These are phyloP conservation scores for Acleris laterana DNA, from an alignment of 2,888 invertebrate species.

Conservation along the genomic window DNA sequence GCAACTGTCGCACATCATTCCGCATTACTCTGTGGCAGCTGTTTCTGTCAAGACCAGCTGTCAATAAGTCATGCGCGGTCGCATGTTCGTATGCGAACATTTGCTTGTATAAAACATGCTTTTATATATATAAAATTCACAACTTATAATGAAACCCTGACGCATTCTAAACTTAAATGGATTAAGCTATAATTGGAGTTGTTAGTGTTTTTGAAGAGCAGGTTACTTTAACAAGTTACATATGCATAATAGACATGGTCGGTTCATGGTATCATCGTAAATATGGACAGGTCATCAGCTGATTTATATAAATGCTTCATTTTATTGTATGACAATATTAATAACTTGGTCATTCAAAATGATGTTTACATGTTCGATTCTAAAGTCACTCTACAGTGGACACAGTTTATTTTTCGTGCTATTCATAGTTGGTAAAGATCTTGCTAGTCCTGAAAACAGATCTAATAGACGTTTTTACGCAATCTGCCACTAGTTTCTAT, in stretches of 20 bases:
- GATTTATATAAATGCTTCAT: constrained; percentile 49
- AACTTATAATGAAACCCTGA: no score
- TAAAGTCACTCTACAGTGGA: no score
- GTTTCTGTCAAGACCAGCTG: constrained; percentile 53
- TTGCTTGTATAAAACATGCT: constrained; percentile 11
- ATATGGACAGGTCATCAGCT: constrained; percentile 41
- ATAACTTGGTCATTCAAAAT: constrained; percentile 38
- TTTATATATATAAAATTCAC: no score
- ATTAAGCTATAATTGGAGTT: no score
- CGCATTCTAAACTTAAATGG: no score
- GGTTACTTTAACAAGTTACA: not conserved
- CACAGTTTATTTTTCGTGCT: no score
- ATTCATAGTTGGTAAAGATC: no score
- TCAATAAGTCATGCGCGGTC: constrained; percentile 50
- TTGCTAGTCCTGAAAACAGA: no score
- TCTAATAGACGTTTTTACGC: no score
- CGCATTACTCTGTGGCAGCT: constrained; percentile 49
- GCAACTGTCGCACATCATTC: constrained; percentile 36
- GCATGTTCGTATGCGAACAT: constrained; percentile 37
- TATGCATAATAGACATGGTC: constrained; percentile 10
- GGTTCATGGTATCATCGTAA: constrained; percentile 21
- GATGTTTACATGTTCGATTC: constrained; percentile 19
- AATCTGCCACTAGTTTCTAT: no score
- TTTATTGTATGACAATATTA: constrained; percentile 42
- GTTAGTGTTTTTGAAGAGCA: no score